Evolutionary conservation across 2,888 invertebrate genomes (phyloP).

Genomic region (Nyleta sp.): DNA sequence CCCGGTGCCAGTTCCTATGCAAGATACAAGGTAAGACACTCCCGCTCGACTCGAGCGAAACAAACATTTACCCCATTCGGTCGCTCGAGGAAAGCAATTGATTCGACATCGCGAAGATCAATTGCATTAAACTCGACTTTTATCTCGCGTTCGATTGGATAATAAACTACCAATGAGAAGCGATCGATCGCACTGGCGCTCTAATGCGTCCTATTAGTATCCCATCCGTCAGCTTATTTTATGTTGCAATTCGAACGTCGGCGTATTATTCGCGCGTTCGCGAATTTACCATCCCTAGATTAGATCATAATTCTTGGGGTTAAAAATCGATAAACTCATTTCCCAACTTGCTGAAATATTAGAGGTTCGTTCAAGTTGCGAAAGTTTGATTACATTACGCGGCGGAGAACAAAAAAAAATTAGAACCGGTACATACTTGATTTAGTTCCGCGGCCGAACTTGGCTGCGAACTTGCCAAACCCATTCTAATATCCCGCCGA

Average conservation of each 20-base stretch:
- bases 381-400: slow-evolving; percentile 50
- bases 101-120: slow-evolving; percentile 5
- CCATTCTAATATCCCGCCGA: slow-evolving; percentile 26
- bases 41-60: too few relatives aligned
- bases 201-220: slow-evolving; percentile 35
- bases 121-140: slow-evolving; percentile 21
- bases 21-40: slow-evolving; percentile 76
- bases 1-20: slow-evolving; percentile 85
- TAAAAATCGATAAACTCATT: slow-evolving; percentile 55
- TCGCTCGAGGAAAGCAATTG: not conserved
- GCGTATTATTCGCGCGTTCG: slow-evolving; percentile 10
- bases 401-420: slow-evolving; percentile 36
- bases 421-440: slow-evolving; percentile 35
- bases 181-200: not conserved
- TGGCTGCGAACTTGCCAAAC: slow-evolving; percentile 21
- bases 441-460: slow-evolving; percentile 30
- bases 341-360: slow-evolving; percentile 48
- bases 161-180: slow-evolving; percentile 2
- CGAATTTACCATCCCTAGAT: slow-evolving; percentile 36
- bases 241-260: slow-evolving; percentile 14
- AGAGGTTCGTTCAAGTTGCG: slow-evolving; percentile 27
- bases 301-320: slow-evolving; percentile 47
- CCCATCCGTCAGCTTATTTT: slow-evolving; percentile 33
- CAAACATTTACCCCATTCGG: too few relatives aligned
- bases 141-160: slow-evolving; percentile 5